Conservation (phyloP, 1,140 invertebrate species). For the Drosophila cardini region DNA sequence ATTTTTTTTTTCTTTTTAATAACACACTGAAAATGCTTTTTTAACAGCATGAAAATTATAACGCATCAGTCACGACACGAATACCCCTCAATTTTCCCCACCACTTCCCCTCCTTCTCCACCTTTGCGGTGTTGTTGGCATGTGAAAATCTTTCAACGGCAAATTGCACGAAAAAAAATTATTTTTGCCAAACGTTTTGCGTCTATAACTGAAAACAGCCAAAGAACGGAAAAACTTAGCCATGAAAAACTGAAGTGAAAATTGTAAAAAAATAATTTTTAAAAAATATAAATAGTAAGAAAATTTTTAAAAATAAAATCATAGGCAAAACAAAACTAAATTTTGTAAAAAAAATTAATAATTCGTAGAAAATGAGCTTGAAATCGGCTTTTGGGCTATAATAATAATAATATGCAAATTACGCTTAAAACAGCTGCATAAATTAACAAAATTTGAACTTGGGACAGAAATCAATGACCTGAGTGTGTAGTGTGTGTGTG, state of each 20-base stretch:
- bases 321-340: conserved; percentile 1
- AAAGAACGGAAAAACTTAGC: conserved; percentile 9
- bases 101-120: background rate
- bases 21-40: conserved; percentile 75
- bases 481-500: conserved; percentile 24
- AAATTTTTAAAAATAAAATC: conserved; percentile 28
- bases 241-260: conserved; percentile 12
- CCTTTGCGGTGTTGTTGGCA: conserved; percentile 4
- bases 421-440: conserved; percentile 67
- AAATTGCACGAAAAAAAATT: conserved; percentile 52
- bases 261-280: conserved; percentile 68
- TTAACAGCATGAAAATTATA: conserved; percentile 81
- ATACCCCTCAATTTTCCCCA: conserved; percentile 13
- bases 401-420: conserved; percentile 70
- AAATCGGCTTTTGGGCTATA: conserved; percentile 14
- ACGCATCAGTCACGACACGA: conserved; percentile 81
- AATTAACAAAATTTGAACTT: conserved; percentile 51
- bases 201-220: conserved; percentile 42
- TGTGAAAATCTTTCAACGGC: conserved; percentile 58
- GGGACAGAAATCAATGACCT: conserved; percentile 65
- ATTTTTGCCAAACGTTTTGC: conserved; percentile 42
- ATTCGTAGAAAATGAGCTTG: background rate
- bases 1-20: conserved; percentile 53
- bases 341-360: background rate
- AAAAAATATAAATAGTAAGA: conserved; percentile 46